Evolutionary conservation across 1,140 invertebrate species (phyloP).

Genomic region (Drosophila nigromelanica): DNA sequence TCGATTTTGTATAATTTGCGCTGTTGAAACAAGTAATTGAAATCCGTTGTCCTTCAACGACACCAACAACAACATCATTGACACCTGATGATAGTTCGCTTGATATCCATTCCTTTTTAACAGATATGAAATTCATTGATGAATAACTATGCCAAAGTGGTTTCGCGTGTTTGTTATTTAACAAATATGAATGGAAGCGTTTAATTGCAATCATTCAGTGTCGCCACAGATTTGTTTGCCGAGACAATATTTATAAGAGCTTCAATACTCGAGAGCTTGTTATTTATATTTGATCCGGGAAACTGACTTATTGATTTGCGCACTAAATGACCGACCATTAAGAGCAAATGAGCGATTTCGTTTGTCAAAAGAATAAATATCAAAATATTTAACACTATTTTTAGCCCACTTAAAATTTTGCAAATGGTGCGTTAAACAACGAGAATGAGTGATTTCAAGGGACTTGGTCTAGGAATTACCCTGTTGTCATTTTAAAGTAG

Average conservation of each 20-base stretch:
- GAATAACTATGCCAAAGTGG: conserved; percentile 28
- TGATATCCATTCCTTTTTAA: no score
- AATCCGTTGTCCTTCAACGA: neutral
- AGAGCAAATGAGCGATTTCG: conserved; percentile 13
- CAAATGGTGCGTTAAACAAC: conserved; percentile 25
- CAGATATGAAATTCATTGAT: neutral
- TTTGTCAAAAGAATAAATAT: conserved; percentile 18
- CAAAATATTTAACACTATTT: conserved; percentile 42
- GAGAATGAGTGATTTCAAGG: no score
- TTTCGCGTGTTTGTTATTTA: conserved; percentile 53
- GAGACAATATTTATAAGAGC: conserved; percentile 49
- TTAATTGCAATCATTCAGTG: conserved; percentile 59
- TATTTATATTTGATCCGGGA: conserved; percentile 24
- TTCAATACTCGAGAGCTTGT: neutral
- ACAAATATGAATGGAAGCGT: conserved; percentile 52
- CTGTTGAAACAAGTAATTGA: conserved; percentile 37
- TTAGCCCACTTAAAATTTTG: conserved; percentile 47
- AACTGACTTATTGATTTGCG: conserved; percentile 23
- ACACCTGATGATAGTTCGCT: no score
- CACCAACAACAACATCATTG: neutral
- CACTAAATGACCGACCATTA: conserved; percentile 28
- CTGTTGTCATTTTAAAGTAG: no score
- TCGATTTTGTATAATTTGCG: conserved; percentile 29
- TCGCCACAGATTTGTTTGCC: conserved; percentile 36
- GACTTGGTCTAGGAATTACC: no score